Evolutionary conservation across 2,888 invertebrate species (phyloP).

Genomic region (Clistopyga incitator): DNA sequence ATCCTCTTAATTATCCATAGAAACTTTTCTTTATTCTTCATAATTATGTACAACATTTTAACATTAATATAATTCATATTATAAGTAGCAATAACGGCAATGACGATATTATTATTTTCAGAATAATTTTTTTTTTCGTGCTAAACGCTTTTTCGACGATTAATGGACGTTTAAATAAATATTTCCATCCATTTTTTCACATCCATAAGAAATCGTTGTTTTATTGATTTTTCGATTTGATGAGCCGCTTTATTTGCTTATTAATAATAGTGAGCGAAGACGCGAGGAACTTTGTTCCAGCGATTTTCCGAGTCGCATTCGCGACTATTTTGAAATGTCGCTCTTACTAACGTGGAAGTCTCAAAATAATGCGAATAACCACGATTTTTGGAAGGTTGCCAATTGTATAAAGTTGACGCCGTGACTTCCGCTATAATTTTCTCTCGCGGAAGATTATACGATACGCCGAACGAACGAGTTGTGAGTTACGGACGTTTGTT

Average conservation of each 20-base stretch:
- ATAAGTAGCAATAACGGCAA: too few species aligned
- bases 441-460: constrained; percentile 11
- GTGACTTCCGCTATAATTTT: constrained; percentile 29
- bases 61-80: too few species aligned
- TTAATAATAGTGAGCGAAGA: constrained; percentile 11
- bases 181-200: neutral
- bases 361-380: constrained; percentile 76
- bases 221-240: constrained; percentile 29
- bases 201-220: neutral
- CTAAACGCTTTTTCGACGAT: neutral
- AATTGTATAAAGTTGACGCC: constrained; percentile 65
- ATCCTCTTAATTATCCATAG: too few species aligned
- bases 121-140: too few species aligned
- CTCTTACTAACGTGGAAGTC: constrained; percentile 44
- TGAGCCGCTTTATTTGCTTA: constrained; percentile 4
- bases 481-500: constrained; percentile 15
- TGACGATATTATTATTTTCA: too few species aligned
- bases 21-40: too few species aligned
- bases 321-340: constrained; percentile 34
- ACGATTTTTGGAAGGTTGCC: constrained; percentile 76
- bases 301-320: neutral
- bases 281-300: neutral
- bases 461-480: neutral
- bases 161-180: neutral
- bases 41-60: too few species aligned